A percentile compares a stretch with the other conserved stretches of the same genome.
Conservation (phyloP, 2,113 vertebrate species). For the Athene noctua region DNA sequence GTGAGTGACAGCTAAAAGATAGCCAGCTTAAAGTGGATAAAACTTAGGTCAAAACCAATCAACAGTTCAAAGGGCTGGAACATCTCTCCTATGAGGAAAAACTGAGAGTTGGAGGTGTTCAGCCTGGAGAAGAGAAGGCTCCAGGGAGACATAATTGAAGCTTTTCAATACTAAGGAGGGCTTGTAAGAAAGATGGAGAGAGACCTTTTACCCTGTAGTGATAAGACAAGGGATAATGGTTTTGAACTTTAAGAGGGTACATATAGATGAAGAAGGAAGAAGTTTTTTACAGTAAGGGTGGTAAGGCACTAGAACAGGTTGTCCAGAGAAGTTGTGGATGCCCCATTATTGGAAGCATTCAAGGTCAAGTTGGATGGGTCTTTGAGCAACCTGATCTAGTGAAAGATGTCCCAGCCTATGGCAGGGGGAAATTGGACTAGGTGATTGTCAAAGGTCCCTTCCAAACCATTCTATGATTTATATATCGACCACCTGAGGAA, state of each 20-base stretch:
- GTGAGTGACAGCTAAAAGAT: background rate
- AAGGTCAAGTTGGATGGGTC: too few relatives aligned
- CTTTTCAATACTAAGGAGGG: background rate
- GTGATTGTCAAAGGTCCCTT: too few relatives aligned
- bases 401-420: too few relatives aligned
- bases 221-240: background rate
- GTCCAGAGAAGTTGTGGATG: too few relatives aligned
- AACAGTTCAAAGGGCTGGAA: background rate
- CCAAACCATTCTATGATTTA: background rate
- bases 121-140: background rate
- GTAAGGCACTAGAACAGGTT: too few relatives aligned
- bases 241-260: background rate
- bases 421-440: too few relatives aligned
- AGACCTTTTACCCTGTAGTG: background rate
- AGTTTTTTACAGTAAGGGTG: background rate
- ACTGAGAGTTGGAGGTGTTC: too few relatives aligned
- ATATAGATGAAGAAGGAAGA: background rate
- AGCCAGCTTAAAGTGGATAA: background rate
- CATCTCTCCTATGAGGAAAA: too few relatives aligned
- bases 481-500: background rate
- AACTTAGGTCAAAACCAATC: background rate
- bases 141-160: background rate
- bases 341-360: too few relatives aligned
- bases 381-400: too few relatives aligned
- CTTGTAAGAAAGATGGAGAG: background rate